These are phyloP conservation scores for Serrognathus titanus DNA, from an alignment of 2,888 invertebrate species.

Conservation along the genomic window DNA sequence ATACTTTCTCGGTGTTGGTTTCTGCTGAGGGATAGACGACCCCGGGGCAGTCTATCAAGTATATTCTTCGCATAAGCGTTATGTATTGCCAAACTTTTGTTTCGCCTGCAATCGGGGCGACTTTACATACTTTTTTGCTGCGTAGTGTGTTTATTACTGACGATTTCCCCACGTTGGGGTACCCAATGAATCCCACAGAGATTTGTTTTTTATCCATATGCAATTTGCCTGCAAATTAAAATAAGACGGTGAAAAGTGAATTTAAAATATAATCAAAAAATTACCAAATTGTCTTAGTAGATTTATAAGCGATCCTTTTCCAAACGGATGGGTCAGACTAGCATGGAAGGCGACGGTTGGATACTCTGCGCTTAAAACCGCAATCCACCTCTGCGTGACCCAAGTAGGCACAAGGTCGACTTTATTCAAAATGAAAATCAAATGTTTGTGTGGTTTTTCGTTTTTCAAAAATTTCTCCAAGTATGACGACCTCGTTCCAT, in stretches of 20 bases:
- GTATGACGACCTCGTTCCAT: conserved; percentile 91
- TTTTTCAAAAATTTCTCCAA: conserved; percentile 89
- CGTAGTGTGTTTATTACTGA: conserved; percentile 96
- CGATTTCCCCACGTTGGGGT: conserved; percentile 98
- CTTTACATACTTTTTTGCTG: conserved; percentile 97
- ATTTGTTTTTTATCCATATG: conserved; percentile 98
- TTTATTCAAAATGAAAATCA: conserved; percentile 96
- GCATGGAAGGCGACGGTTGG: conserved; percentile 99
- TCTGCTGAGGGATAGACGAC: conserved; percentile 97
- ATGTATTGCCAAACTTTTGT: conserved; percentile 99
- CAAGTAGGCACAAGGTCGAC: conserved; percentile 95
- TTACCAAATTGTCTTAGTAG: conserved; percentile 85
- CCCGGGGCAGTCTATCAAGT: conserved; percentile 97
- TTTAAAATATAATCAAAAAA: conserved; percentile 13
- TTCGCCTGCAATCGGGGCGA: conserved; percentile 97
- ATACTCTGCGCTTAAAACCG: conserved; percentile 88
- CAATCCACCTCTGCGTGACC: conserved; percentile 98
- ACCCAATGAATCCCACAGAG: conserved; percentile 97
- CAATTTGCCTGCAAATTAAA: conserved; percentile 58
- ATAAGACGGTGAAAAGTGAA: conserved; percentile 1
- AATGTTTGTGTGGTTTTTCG: conserved; percentile 95
- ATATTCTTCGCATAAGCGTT: conserved; percentile 94
- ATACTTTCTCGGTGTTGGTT: conserved; percentile 89
- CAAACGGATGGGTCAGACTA: conserved; percentile 97
- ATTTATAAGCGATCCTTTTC: conserved; percentile 95